These are phyloP conservation scores for Numida meleagris DNA, from an alignment of 2,113 vertebrate genomes.

Conservation along the genomic window DNA sequence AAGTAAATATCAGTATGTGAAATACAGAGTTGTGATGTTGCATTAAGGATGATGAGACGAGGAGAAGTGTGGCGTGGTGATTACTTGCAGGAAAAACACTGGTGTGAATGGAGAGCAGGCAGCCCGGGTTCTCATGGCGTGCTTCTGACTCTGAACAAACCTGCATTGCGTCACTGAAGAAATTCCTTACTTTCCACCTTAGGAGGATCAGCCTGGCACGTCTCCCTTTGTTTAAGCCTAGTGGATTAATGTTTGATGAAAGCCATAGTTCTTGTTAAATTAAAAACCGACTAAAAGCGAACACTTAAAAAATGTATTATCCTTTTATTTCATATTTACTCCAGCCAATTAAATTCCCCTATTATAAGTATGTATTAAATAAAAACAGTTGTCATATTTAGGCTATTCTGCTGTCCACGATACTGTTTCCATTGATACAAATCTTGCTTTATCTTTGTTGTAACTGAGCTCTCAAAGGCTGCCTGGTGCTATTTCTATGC, in stretches of 20 bases:
- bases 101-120: not conserved
- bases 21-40: accelerated
- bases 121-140: not conserved
- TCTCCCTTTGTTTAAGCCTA: not conserved
- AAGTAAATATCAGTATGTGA: accelerated
- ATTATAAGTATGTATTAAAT: not conserved
- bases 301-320: not conserved
- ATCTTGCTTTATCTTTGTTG: not conserved
- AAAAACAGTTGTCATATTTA: not conserved
- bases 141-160: not conserved
- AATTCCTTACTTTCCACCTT: not conserved
- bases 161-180: not conserved
- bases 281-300: not conserved
- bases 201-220: not conserved
- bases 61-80: not conserved
- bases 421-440: not conserved
- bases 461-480: not conserved
- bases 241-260: not conserved
- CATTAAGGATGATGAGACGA: not conserved
- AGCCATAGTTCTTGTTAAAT: not conserved
- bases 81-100: not conserved
- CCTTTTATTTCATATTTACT: not conserved
- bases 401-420: not conserved
- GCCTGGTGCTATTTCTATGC: not conserved
- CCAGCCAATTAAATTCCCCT: not conserved